phyloP scores from a whole-genome alignment of 35 echinoderm and acorn worm species.

The Ophioderma brevispina region DNA sequence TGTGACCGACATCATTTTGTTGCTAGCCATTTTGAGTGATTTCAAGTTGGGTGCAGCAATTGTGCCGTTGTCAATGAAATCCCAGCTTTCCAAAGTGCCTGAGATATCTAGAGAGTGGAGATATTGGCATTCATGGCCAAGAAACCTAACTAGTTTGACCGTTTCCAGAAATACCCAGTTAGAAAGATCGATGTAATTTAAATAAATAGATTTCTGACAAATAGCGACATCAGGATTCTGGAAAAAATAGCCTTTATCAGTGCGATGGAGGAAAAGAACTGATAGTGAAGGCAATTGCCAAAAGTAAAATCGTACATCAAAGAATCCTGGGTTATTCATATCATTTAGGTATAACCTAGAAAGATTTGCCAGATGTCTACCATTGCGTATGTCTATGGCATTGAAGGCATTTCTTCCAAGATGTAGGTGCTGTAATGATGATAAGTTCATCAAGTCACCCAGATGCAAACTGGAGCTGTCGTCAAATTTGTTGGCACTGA shows the following conservation, averaged over 20 bases:
- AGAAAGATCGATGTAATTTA: neutral
- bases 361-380: neutral
- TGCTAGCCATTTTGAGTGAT: neutral
- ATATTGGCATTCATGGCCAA: neutral
- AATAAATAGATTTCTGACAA: neutral
- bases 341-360: neutral
- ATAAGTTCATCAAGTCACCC: neutral
- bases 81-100: neutral
- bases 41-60: neutral
- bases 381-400: neutral
- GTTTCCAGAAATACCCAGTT: neutral
- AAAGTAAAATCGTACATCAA: neutral
- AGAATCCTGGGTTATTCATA: neutral
- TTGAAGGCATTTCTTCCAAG: neutral
- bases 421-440: neutral
- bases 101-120: neutral
- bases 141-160: neutral
- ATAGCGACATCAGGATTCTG: neutral
- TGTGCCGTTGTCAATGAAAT: neutral
- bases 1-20: neutral
- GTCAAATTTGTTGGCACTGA: neutral
- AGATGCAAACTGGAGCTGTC: neutral
- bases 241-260: neutral
- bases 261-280: neutral
- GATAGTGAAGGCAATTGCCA: neutral